A percentile compares a stretch with the other conserved stretches of the same genome.
Conservation (phyloP, 2,888 invertebrate genomes). For the Buathra laborator region DNA sequence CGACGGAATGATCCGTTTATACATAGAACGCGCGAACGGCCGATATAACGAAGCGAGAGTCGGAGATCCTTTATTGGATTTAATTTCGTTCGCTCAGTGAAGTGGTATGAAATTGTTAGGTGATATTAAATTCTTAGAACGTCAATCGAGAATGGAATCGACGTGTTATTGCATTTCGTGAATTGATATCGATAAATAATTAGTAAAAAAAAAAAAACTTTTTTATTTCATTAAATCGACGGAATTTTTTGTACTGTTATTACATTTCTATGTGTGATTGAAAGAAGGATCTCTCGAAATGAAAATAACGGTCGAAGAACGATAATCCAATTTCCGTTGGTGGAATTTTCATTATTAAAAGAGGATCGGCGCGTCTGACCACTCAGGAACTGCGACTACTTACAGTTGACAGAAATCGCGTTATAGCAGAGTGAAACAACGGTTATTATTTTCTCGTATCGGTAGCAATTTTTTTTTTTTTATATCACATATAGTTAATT, state of each 20-base stretch:
- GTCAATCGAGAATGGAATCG: background rate
- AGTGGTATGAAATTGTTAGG: constrained; percentile 30
- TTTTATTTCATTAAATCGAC: background rate
- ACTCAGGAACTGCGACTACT: constrained; percentile 17
- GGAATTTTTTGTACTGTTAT: background rate
- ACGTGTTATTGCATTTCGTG: constrained; percentile 4
- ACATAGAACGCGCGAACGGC: background rate
- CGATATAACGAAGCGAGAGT: background rate
- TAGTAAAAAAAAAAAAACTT: too few relatives aligned
- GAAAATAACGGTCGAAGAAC: background rate
- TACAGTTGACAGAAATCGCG: background rate
- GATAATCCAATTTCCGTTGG: background rate
- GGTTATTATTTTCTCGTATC: too few relatives aligned
- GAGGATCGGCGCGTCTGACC: constrained; percentile 20
- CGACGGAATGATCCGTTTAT: background rate
- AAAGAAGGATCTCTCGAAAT: background rate
- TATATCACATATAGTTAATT: too few relatives aligned
- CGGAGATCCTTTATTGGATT: constrained; percentile 27
- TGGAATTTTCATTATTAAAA: background rate
- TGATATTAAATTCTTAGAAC: constrained; percentile 29
- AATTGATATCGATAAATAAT: constrained; percentile 6
- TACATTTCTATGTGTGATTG: background rate
- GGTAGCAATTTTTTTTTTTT: too few relatives aligned
- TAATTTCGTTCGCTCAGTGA: background rate
- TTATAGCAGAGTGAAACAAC: background rate